Base-by-base conservation (phyloP, 2,113 vertebrate species). In the Seriola aureovittata region DNA sequence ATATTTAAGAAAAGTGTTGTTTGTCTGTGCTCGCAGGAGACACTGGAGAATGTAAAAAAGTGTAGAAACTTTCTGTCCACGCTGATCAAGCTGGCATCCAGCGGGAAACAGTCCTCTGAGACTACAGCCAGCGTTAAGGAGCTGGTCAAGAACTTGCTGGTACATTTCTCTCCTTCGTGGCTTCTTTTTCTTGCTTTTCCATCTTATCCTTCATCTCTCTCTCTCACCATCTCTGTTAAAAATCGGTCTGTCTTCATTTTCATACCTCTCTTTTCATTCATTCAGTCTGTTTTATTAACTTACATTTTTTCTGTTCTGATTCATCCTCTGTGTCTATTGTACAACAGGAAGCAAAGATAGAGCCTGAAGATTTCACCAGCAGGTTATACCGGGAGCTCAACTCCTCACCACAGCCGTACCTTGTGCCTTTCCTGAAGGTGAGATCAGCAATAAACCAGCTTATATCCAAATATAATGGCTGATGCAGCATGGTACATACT, bases 361-460 rank as follows among this genome's bases (percentile, higher is more conserved):
- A 98, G 95, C 95, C 97, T 2, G 97, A 99, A 89, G 97, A 97
- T 76, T 99, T 99, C 70, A 98, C 97, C 89, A 97, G 97, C 76
- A 94, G 96, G 83, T 92, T 99, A 71, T 99, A 99, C 91, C 93
- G 91, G 88, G 97, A 98, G 90, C 96, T 98, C 82, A 97, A 97
- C 93, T 98, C 97, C 90, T 98, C 97, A 92, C 97, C 97, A 89
- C 97, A 98, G 95, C 97, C 97, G 76, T 99, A 97, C 93, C 97
- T 99, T 91, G 97, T 99, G 97, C 97, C 97, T 97, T 99, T 99
- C 94, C 94, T 99, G 71, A 99, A 99, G 97, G 97, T 99, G 93
- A 96, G 89, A 66, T 58, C 55, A 52, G 10, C 23, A 12, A 23
- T 40, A n/a, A 19, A 65, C 14, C 4, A 1, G 17, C 14, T 44